Evolutionary conservation across 2,113 vertebrate species (phyloP).

Genomic region (Hiodon alosoides): DNA sequence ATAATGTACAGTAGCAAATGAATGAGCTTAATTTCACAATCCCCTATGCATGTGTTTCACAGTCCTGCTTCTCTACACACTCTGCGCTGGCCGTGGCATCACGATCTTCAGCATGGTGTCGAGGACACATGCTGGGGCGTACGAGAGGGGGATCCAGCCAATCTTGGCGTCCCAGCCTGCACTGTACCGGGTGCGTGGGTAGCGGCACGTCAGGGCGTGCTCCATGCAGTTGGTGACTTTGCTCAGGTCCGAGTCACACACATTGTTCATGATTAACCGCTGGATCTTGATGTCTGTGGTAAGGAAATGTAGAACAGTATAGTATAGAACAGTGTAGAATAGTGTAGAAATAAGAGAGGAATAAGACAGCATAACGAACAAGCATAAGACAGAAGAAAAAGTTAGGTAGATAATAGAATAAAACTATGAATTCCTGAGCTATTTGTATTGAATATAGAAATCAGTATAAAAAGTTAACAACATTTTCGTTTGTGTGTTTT

Average conservation of each 20-base stretch:
- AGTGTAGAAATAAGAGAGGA: neutral
- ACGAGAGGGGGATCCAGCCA: constrained; percentile 85
- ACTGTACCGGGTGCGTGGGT: constrained; percentile 83
- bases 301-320: neutral
- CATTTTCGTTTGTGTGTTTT: no score
- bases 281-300: constrained; percentile 73
- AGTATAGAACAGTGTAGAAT: neutral
- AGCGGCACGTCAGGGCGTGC: constrained; percentile 70
- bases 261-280: constrained; percentile 68
- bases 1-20: neutral
- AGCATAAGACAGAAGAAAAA: neutral
- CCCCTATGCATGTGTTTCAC: neutral
- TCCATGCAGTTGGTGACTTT: constrained; percentile 85
- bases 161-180: constrained; percentile 93
- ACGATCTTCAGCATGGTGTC: constrained; percentile 70
- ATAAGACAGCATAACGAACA: neutral
- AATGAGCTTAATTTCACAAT: neutral
- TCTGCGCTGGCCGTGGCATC: constrained; percentile 73
- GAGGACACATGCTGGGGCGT: constrained; percentile 77
- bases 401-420: no score
- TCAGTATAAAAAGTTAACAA: no score
- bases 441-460: neutral
- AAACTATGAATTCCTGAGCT: no score
- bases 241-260: constrained; percentile 78
- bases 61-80: constrained; percentile 36